phyloP scores from a whole-genome alignment of 2,888 invertebrate genomes.

The Lycia hirtaria region DNA sequence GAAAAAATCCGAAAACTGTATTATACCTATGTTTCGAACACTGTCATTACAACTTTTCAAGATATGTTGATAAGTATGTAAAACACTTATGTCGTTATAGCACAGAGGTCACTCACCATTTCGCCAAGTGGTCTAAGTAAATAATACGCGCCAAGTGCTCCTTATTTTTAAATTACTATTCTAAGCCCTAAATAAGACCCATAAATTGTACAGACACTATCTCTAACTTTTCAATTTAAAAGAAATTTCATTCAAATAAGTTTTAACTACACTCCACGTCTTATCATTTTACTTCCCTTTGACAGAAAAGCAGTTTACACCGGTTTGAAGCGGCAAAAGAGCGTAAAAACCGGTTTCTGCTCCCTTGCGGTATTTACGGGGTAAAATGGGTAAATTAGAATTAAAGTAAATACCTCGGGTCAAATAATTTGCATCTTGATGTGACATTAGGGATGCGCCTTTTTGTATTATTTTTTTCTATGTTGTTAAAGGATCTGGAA shows the following conservation, averaged over 20 bases:
- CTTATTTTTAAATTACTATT: too few species aligned
- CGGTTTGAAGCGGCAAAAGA: conserved; percentile 41
- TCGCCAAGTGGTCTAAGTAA: too few species aligned
- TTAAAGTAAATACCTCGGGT: conserved; percentile 77
- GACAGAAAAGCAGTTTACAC: conserved; percentile 46
- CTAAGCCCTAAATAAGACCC: too few species aligned
- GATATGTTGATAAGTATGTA: too few species aligned
- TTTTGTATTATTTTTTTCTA: conserved; percentile 65
- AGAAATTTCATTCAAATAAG: conserved; percentile 33
- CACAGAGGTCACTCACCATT: too few species aligned
- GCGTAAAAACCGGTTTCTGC: conserved; percentile 49
- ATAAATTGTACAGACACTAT: not conserved
- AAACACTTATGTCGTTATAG: too few species aligned
- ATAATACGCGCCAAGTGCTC: too few species aligned
- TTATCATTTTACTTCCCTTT: conserved; percentile 44
- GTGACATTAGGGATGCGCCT: conserved; percentile 75
- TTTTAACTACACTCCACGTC: conserved; percentile 25
- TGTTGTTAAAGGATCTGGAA: conserved; percentile 16
- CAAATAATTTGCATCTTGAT: conserved; percentile 84
- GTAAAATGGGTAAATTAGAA: conserved; percentile 65
- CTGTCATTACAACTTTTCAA: too few species aligned
- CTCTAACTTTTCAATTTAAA: conserved; percentile 15
- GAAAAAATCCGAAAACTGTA: too few species aligned
- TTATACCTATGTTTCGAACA: too few species aligned
- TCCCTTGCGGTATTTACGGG: conserved; percentile 78